phyloP scores from a whole-genome alignment of 1,140 invertebrate genomes.

The Mercenaria mercenaria region DNA sequence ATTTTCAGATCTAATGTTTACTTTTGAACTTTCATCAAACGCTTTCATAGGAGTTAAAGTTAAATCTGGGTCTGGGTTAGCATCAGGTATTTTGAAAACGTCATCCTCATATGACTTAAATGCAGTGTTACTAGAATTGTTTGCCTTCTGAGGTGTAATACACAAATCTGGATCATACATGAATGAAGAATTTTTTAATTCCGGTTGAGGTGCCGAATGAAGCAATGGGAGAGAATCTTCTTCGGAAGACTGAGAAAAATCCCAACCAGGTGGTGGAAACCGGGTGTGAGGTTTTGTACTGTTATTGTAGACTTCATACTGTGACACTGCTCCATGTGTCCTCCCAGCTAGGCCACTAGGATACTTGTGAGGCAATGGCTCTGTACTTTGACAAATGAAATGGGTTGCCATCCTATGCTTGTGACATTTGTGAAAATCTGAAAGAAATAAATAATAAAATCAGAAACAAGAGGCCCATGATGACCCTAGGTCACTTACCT shows the following conservation, averaged over 20 bases:
- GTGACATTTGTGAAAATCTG: no score
- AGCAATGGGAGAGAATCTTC: conserved; percentile 62
- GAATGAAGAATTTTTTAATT: conserved; percentile 8
- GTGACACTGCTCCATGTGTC: conserved; percentile 62
- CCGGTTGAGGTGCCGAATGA: conserved; percentile 38
- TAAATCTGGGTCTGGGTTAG: conserved; percentile 63
- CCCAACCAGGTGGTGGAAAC: conserved; percentile 59
- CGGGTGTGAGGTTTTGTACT: conserved; percentile 51
- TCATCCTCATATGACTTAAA: conserved; percentile 37
- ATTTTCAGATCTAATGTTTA: not conserved
- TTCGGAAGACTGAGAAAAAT: conserved; percentile 59
- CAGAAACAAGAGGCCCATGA: no score
- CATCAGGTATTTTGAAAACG: conserved; percentile 30
- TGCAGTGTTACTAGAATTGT: not conserved
- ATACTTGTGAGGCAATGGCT: conserved; percentile 57
- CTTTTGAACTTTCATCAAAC: not conserved
- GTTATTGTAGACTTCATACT: conserved; percentile 59
- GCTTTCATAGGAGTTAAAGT: conserved; percentile 67
- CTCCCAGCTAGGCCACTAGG: not conserved
- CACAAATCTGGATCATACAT: conserved; percentile 62
- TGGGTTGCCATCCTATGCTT: conserved; percentile 62
- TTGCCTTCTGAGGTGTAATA: conserved; percentile 62
- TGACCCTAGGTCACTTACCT: no score
- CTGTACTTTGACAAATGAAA: conserved; percentile 66
- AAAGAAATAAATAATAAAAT: not conserved